Base-by-base conservation (phyloP, 2,888 invertebrate species). In the Microctonus hyperodae region DNA sequence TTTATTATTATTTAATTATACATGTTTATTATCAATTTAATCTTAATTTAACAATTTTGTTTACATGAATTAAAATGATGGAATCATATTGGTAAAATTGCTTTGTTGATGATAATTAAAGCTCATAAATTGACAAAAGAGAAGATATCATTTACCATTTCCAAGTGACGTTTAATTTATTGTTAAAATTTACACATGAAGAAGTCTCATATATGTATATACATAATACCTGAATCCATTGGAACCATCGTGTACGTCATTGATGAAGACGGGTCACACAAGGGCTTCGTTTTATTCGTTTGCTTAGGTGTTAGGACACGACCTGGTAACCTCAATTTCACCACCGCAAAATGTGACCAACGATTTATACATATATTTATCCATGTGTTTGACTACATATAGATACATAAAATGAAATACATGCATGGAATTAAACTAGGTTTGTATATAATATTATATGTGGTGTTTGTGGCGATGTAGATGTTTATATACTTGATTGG, bases 191-290 rank as follows among this genome's bases (percentile, higher is more conserved):
- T 4, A 16, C 16, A 7, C 28, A 44, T 44, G 11, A 23, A 10
- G 22, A 55, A 3, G n/a, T 5, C 1, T 33, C 10, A 55, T 20
- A 31, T 5, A 1, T 55, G 5, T 2, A 3, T 9, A 50, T 20
- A 31, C 31, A 55, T 25, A 7, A 44, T 44, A 28, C 10, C 33
- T 55, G 10, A 55, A 55, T 69, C 66, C 64, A 71, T 73, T 73
- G 71, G 72, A 74, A 70, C 73, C 63, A 68, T 67, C 70, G 69
- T n/a, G n/a, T 72, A 67, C 66, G 64, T 78, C 68, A 70, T 68
- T 70, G 70, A n/a, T n/a, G n/a, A 68, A 69, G 65, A 72, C 69
- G 64, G 65, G 55, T 40, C 16, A n/a, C 28, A 28, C 31, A 23
- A 44, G 20, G 31, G 16, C 23, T 56, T 56, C 20, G 44, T 44